Percentiles rank a stretch among this genome's conserved stretches.
These are phyloP conservation scores for Burhinus oedicnemus DNA, from an alignment of 2,113 vertebrate genomes.

Conservation along the genomic window DNA sequence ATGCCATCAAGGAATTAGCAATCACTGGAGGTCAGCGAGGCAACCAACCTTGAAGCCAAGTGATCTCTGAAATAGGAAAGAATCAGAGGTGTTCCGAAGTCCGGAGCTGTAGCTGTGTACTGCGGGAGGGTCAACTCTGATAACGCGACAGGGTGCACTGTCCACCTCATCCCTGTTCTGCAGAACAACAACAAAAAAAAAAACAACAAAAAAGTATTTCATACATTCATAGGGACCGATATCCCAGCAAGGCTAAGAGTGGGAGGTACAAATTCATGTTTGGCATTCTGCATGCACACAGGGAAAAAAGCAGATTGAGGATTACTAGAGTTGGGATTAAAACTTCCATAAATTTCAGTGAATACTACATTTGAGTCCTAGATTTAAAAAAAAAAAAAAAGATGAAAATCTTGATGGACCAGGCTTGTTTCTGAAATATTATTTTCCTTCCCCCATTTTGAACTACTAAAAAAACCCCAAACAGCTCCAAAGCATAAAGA, in stretches of 20 bases:
- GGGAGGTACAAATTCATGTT: neutral
- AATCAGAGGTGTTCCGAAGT: rapidly evolving
- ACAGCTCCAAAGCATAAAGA: neutral
- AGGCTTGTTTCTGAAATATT: too few species aligned
- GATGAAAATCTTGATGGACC: too few species aligned
- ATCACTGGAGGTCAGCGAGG: neutral
- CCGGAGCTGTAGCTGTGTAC: neutral
- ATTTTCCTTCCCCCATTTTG: neutral
- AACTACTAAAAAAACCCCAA: neutral
- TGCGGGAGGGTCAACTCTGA: too few species aligned
- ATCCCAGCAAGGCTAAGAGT: neutral
- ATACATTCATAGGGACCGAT: rapidly evolving
- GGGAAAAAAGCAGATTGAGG: neutral
- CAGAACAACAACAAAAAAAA: too few species aligned
- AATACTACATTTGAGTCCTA: neutral
- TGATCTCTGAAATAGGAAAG: neutral
- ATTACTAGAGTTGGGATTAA: neutral
- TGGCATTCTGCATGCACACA: neutral
- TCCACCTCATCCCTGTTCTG: neutral
- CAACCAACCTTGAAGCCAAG: neutral
- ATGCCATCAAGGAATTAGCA: neutral
- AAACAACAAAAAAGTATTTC: rapidly evolving
- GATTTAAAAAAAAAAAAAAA: neutral
- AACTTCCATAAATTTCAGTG: neutral
- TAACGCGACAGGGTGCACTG: rapidly evolving